Evolutionary conservation across 2,113 vertebrate genomes (phyloP).

Genomic region (Bombycilla garrulus): DNA sequence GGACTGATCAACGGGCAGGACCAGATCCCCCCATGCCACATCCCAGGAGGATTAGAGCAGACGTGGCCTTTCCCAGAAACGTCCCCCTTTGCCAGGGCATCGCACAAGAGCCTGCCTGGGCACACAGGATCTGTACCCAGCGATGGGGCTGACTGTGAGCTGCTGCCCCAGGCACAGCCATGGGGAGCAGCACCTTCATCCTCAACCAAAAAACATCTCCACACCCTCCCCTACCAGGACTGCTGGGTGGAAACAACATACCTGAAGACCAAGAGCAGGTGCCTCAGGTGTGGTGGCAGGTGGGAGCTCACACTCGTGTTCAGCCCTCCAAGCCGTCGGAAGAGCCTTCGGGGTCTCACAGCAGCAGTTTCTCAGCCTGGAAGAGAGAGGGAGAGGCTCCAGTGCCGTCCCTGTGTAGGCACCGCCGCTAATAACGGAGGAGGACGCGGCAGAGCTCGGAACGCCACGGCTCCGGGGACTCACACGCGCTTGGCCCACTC

Average conservation of each 20-base stretch:
- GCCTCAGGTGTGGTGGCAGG: neutral
- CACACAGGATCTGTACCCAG: neutral
- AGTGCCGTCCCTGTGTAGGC: neutral
- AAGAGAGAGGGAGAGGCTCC: conserved; percentile 32
- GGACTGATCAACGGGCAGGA: fast-evolving
- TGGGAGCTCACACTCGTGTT: neutral
- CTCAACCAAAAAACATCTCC: neutral
- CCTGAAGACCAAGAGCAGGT: conserved; percentile 21
- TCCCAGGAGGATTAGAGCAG: neutral
- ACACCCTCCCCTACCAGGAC: neutral
- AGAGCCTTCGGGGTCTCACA: conserved; percentile 16
- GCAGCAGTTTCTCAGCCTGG: conserved; percentile 56
- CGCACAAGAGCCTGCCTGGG: neutral
- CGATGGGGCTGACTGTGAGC: neutral
- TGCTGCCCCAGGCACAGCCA: neutral
- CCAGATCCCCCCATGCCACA: fast-evolving
- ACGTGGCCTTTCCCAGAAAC: fast-evolving
- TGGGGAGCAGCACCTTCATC: neutral
- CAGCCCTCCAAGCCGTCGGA: neutral
- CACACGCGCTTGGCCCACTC: neutral
- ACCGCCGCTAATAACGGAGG: neutral
- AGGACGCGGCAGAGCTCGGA: neutral
- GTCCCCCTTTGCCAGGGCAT: fast-evolving
- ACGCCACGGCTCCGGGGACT: neutral
- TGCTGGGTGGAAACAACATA: neutral